These are phyloP conservation scores for Podiceps cristatus DNA, from an alignment of 2,113 vertebrate genomes.

Conservation along the genomic window DNA sequence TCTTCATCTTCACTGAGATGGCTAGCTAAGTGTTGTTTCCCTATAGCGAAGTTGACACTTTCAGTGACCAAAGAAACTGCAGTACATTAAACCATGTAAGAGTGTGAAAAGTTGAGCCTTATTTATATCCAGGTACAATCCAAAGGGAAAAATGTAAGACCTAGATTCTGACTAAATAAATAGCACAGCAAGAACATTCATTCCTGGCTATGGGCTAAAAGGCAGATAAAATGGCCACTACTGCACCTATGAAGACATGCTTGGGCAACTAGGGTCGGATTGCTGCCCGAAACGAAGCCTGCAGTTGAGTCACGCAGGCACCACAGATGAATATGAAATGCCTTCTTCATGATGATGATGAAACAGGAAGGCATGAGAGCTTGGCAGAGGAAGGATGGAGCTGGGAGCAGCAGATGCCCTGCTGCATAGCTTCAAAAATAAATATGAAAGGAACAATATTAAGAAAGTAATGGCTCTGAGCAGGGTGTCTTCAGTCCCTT, in stretches of 20 bases:
- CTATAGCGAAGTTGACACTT: neutral
- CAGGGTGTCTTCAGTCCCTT: neutral
- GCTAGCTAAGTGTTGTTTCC: neutral
- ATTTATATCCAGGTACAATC: neutral
- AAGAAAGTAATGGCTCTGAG: neutral
- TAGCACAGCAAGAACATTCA: neutral
- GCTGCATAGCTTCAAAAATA: neutral
- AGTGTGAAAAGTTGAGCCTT: neutral
- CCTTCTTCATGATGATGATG: neutral
- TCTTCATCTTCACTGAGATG: neutral
- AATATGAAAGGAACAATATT: neutral
- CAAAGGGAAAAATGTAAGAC: neutral
- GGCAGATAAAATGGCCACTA: neutral
- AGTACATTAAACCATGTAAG: neutral
- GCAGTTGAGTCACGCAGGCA: neutral
- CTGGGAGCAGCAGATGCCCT: neutral
- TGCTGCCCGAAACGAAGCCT: neutral
- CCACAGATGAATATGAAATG: neutral
- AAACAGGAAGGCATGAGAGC: neutral
- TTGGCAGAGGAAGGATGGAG: neutral
- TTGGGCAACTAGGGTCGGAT: neutral
- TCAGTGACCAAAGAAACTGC: conserved; percentile 15
- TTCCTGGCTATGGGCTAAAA: neutral
- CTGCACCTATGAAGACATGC: neutral
- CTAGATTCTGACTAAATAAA: neutral